phyloP scores from a whole-genome alignment of 2,113 vertebrate genomes.

The Sinocyclocheilus grahami region DNA sequence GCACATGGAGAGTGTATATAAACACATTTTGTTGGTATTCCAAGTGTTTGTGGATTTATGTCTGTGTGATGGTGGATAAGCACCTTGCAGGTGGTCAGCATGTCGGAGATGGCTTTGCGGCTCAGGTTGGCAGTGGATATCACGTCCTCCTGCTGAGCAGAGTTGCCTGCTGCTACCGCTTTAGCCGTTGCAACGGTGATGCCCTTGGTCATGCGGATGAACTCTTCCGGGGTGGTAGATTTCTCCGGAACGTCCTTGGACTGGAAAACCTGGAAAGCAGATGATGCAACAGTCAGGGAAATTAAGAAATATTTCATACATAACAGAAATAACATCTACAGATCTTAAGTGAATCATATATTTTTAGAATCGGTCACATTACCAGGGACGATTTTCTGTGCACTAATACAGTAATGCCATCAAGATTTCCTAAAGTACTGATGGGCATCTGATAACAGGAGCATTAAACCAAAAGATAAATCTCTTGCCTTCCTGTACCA shows the following conservation, averaged over 20 bases:
- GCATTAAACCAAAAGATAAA: conserved; percentile 53
- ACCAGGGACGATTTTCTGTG: not conserved
- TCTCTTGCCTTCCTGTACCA: conserved; percentile 43
- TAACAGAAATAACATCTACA: conserved; percentile 15
- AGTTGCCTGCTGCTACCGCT: conserved; percentile 98
- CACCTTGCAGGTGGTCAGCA: conserved; percentile 90
- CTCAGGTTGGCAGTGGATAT: conserved; percentile 97
- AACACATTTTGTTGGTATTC: not conserved
- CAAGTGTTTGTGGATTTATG: conserved; percentile 19
- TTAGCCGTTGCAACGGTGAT: conserved; percentile 98
- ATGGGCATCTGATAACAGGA: conserved; percentile 57
- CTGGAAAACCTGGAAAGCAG: conserved; percentile 85
- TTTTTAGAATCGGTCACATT: not conserved
- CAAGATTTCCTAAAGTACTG: conserved; percentile 32
- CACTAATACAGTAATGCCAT: conserved; percentile 22
- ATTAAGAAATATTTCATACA: not conserved
- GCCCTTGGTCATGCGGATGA: conserved; percentile 98
- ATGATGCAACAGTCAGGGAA: not conserved
- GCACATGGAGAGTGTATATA: conserved; percentile 20
- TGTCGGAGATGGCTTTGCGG: conserved; percentile 94
- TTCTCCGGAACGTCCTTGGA: conserved; percentile 90
- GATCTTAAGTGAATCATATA: not conserved
- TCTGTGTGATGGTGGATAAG: conserved; percentile 56
- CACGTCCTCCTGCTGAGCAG: conserved; percentile 93
- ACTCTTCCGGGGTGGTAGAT: conserved; percentile 91